Percentiles rank a stretch among this genome's conserved stretches.
Conservation (phyloP, 1,140 invertebrate species). For the Diprion similis region DNA sequence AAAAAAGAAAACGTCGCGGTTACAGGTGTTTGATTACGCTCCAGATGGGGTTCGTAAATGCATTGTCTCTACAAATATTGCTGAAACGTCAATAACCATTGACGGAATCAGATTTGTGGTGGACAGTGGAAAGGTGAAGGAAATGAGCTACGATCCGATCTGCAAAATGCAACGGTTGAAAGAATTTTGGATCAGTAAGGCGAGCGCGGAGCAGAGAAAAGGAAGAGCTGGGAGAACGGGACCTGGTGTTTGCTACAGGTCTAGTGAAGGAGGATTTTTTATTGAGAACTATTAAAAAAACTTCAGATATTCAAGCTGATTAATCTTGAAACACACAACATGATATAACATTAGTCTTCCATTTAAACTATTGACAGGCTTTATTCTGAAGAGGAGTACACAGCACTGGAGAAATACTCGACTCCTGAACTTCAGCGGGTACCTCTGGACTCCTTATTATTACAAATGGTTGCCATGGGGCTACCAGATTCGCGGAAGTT, state of each 20-base stretch:
- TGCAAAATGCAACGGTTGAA: slow-evolving; percentile 89
- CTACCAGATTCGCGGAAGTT: slow-evolving; percentile 90
- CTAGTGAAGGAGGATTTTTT: slow-evolving; percentile 36
- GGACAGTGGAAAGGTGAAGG: slow-evolving; percentile 97
- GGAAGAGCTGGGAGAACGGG: slow-evolving; percentile 88
- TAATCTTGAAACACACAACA: too few species aligned
- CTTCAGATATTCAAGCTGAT: background rate
- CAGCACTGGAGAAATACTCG: slow-evolving; percentile 77
- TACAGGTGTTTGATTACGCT: slow-evolving; percentile 93
- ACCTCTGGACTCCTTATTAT: slow-evolving; percentile 88
- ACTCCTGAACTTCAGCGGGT: slow-evolving; percentile 93
- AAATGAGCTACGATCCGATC: slow-evolving; percentile 93
- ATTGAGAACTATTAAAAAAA: slow-evolving; percentile 14
- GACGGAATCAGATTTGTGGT: slow-evolving; percentile 98
- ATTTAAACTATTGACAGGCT: slow-evolving; percentile 72
- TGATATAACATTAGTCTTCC: too few species aligned
- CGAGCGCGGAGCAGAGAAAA: slow-evolving; percentile 96
- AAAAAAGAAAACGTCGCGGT: background rate
- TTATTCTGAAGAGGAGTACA: slow-evolving; percentile 89
- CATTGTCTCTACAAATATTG: slow-evolving; percentile 99
- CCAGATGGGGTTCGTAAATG: slow-evolving; percentile 96
- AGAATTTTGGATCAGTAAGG: slow-evolving; percentile 97
- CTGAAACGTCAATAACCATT: slow-evolving; percentile 98
- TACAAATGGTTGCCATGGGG: slow-evolving; percentile 96
- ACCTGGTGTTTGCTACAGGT: slow-evolving; percentile 66